Evolutionary conservation across 2,113 vertebrate species (phyloP).

Genomic region (Pomatostomus ruficeps): DNA sequence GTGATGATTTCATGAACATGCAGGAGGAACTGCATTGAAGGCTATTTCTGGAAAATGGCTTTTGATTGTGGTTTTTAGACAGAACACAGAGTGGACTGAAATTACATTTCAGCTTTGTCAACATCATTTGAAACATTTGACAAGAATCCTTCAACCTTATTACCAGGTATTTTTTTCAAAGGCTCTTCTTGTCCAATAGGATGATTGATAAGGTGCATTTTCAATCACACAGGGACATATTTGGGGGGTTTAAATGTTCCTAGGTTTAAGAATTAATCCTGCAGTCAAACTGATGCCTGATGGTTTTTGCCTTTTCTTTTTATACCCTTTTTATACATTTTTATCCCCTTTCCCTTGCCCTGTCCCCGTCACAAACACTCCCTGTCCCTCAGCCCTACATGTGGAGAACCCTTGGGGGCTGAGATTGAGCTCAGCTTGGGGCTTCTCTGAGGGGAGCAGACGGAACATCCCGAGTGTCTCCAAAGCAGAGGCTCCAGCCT

Average conservation of each 20-base stretch:
- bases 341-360: too few species aligned
- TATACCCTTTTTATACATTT: too few species aligned
- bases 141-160: background rate
- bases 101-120: background rate
- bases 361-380: too few species aligned
- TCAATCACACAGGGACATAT: background rate
- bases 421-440: too few species aligned
- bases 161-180: background rate
- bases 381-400: too few species aligned
- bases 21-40: background rate
- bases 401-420: too few species aligned
- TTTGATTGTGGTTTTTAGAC: background rate
- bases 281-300: too few species aligned
- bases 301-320: too few species aligned
- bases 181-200: background rate
- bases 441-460: too few species aligned
- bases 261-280: background rate
- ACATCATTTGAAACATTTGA: background rate
- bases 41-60: background rate
- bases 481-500: too few species aligned
- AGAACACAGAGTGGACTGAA: background rate
- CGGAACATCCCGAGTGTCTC: too few species aligned
- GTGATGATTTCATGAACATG: fast-evolving
- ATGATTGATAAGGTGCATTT: background rate
- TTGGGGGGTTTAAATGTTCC: background rate